Conservation (phyloP, 2,888 invertebrate species). For the Theretra japonica region DNA sequence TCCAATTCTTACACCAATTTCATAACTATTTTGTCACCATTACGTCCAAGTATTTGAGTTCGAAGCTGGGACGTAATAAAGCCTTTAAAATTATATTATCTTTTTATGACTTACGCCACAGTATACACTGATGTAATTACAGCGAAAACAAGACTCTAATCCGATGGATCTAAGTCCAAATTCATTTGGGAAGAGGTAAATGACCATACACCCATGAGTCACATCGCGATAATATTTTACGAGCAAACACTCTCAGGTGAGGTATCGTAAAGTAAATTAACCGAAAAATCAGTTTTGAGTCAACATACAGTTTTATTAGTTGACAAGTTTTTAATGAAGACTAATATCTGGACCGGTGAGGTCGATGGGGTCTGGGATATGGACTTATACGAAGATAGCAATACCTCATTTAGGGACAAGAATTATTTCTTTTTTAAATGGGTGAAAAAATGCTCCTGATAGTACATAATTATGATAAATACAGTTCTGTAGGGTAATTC, state of each 20-base stretch:
- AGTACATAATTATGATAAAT: too few species aligned
- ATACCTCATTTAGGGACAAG: neutral
- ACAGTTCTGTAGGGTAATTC: too few species aligned
- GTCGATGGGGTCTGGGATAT: neutral
- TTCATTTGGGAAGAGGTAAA: neutral
- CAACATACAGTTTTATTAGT: constrained; percentile 11
- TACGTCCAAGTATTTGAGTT: neutral
- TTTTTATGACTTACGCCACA: constrained; percentile 25
- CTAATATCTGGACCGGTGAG: neutral
- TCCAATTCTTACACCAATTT: neutral
- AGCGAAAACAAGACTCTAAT: neutral
- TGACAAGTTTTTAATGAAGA: constrained; percentile 6
- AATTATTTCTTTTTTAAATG: too few species aligned
- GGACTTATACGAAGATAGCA: neutral
- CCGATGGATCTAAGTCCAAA: neutral
- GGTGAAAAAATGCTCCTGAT: too few species aligned
- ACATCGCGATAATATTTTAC: constrained; percentile 16
- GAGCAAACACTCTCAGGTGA: constrained; percentile 26
- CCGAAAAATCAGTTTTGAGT: constrained; percentile 27
- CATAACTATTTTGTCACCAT: constrained; percentile 6
- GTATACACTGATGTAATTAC: neutral
- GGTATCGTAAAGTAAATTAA: constrained; percentile 28
- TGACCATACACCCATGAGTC: constrained; percentile 17
- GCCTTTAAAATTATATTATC: constrained; percentile 18
- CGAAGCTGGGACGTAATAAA: neutral